Evolutionary conservation across 2,797 vertebrate species (phyloP), one percentile per base, ranked within the genome.

Genomic region (Fringilla coelebs): DNA sequence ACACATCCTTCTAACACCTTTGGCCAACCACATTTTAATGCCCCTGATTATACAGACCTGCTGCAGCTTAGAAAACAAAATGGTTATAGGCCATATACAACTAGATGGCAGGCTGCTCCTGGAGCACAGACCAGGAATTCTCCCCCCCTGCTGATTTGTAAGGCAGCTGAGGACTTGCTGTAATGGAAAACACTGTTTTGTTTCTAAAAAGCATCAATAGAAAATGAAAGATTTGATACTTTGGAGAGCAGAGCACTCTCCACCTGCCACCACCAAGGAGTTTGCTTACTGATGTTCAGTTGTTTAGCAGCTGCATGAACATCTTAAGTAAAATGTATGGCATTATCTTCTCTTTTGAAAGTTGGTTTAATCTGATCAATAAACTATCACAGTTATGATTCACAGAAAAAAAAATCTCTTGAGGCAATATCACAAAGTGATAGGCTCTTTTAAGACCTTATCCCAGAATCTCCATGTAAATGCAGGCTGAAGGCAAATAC

Each of bases 281-380:
- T 70, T 84, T 71, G 38, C 24, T 75, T 8, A 19, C 22, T 32
- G 32, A 9, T 6, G 5, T 41, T 36, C 24, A 32, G 52, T 36
- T n/a, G 26, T 77, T 76, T 21, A 74, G 72, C 52, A 84, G 82
- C 22, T 54, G 40, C 34, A 83, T 43, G 72, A 85, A 55, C 24
- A 90, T 26, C 10, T 0, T 66, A 92, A 78, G 63, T 79, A 66
- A 94, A 96, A 96, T 71, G 28, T 61, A 82, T 49, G 62, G 58
- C n/a, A 65, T 85, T 73, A 65, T 80, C 61, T 89, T 73, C 41
- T 95, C 19, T 48, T 89, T 68, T 78, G 70, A 82, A 88, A 66
- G 45, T 2, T 81, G 36, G 7, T 26, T 88, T 55, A 60, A 36
- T 89, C 88, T 91, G 66, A 96, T 94, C 94, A 94, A 96, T 83